Evolutionary conservation across 1,140 invertebrate genomes (phyloP).

Genomic region (Orius insidiosus): DNA sequence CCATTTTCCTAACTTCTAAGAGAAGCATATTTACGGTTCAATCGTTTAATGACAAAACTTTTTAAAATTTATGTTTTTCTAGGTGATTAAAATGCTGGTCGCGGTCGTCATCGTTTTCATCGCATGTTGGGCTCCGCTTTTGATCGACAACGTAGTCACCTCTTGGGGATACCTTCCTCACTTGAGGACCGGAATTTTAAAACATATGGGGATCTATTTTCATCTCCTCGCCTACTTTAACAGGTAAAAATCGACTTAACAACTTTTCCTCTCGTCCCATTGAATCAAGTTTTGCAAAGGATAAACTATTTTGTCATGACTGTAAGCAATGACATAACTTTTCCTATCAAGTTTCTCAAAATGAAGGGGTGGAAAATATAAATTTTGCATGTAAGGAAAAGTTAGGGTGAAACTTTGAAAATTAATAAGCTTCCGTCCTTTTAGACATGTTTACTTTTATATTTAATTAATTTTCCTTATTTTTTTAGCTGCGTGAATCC

Average conservation of each 20-base stretch:
- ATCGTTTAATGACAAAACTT: no score
- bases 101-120: conserved; percentile 49
- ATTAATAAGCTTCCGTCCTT: background rate
- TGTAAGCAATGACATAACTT: background rate
- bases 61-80: conserved; percentile 5
- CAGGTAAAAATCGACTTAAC: conserved; percentile 29
- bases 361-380: background rate
- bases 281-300: background rate
- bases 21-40: no score
- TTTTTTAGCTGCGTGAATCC: conserved; percentile 53
- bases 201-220: conserved; percentile 43
- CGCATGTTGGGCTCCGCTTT: conserved; percentile 46
- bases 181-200: conserved; percentile 30
- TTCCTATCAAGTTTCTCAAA: background rate
- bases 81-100: conserved; percentile 56
- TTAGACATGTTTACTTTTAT: background rate
- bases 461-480: background rate
- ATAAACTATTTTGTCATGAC: background rate
- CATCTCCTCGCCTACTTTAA: conserved; percentile 50
- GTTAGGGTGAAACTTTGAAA: background rate
- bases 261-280: background rate
- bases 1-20: no score
- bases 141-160: conserved; percentile 46
- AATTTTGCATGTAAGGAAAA: background rate
- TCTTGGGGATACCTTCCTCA: conserved; percentile 36